Base-by-base conservation (phyloP, 1,140 invertebrate species). In the Heliconius hewitsoni region DNA sequence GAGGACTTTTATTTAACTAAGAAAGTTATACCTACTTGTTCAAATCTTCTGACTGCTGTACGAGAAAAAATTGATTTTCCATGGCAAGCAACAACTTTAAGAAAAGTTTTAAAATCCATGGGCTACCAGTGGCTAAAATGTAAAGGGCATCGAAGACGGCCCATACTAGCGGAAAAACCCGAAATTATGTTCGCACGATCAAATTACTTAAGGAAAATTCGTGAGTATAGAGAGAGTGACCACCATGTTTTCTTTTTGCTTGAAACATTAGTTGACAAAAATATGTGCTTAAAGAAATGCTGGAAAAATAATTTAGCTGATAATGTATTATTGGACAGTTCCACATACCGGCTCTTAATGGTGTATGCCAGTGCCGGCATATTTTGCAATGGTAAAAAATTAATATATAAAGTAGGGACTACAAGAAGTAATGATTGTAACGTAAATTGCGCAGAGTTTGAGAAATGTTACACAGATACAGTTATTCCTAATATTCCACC, bases 61-160 rank as follows among this genome's bases (percentile, higher is more conserved):
- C 57, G 83, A 16, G 83, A 83, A 30, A 84, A 84, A 80, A 83
- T 77, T 9, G 76, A 81, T 27, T 82, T 83, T 80, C 84, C 82
- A 74, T 83, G 82, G 82, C 55, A 72, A 78, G 72, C 75, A 27
- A 79, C 76, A 23, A 82, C 78, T 78, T 81, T 85, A 76, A 77
- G 82, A 83, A 85, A 83, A 75, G 76, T 85, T 30, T 76, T 83
- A 74, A 83, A 85, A 77, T 76, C 76, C 11, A 85, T 83, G 82
- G 80, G 84, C 34, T 76, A 76, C 23, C 57, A 76, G 60, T 76
- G 57, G 57, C 37, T 70, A 11, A 76, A 76, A 70, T 66, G 74
- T 76, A 55, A 76, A 27, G 60, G 39, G 71, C 57, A 76, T 46
- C 57, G 57, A 76, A 82, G 81, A 76, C 74, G 77, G 4, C 74